Evolutionary conservation across 2,888 invertebrate species (phyloP).

Genomic region (Gerris lacustris): DNA sequence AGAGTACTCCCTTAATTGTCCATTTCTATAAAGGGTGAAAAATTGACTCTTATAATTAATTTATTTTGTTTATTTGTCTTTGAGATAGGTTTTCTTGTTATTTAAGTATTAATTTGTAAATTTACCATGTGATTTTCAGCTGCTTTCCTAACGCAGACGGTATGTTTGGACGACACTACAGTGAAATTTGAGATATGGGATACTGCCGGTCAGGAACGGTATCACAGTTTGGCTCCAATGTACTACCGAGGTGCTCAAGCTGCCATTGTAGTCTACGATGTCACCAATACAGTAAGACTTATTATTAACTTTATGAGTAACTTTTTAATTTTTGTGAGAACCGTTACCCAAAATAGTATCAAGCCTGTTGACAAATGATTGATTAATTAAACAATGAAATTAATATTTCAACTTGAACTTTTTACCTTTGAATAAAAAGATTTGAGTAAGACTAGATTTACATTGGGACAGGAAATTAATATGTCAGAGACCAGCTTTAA

Average conservation of each 20-base stretch:
- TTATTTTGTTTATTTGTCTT: too few relatives aligned
- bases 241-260: constrained; percentile 95
- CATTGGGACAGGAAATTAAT: too few relatives aligned
- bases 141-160: constrained; percentile 98
- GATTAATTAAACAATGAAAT: too few relatives aligned
- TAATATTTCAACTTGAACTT: too few relatives aligned
- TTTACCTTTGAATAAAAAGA: too few relatives aligned
- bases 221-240: constrained; percentile 99
- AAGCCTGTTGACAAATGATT: neutral
- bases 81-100: neutral
- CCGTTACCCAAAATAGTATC: too few relatives aligned
- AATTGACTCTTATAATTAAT: too few relatives aligned
- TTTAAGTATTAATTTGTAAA: neutral
- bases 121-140: constrained; percentile 46
- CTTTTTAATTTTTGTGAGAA: neutral
- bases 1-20: too few relatives aligned
- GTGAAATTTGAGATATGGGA: constrained; percentile 99
- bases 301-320: neutral
- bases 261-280: constrained; percentile 99
- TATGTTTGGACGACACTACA: constrained; percentile 92
- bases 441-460: too few relatives aligned
- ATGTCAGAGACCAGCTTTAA: too few relatives aligned
- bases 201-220: constrained; percentile 97
- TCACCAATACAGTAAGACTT: constrained; percentile 75
- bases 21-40: too few relatives aligned